Percentiles rank a stretch among this genome's conserved stretches.
These are phyloP conservation scores for Tauraco hartlaubi DNA, from an alignment of 2,797 vertebrate genomes.

Conservation along the genomic window DNA sequence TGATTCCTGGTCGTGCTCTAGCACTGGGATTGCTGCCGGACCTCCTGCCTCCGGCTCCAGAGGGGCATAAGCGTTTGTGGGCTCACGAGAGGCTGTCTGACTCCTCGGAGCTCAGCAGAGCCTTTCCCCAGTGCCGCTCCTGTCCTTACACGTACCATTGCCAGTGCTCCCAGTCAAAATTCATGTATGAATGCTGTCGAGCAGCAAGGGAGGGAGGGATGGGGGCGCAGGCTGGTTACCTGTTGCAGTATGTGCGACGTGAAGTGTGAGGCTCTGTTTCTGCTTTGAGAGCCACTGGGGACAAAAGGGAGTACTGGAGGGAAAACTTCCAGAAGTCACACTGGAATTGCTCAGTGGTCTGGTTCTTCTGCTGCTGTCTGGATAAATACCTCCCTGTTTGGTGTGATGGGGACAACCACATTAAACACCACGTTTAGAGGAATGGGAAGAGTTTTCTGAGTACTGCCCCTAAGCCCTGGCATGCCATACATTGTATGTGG, in stretches of 20 bases:
- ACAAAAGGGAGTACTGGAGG: not conserved
- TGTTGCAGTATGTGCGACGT: not conserved
- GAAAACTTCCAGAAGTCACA: not conserved
- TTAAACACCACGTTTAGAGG: not conserved
- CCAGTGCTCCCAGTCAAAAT: not conserved
- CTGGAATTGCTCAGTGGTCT: not conserved
- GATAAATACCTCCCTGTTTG: not conserved
- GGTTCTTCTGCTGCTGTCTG: not conserved
- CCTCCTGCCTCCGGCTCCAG: not conserved
- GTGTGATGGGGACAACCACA: not conserved
- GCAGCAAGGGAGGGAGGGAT: not conserved
- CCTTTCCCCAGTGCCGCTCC: rapidly evolving
- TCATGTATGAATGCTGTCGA: rapidly evolving
- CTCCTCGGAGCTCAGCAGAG: not conserved
- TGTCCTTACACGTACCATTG: rapidly evolving
- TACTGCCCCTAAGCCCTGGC: not conserved
- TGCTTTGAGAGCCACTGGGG: not conserved
- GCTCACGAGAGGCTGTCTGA: rapidly evolving
- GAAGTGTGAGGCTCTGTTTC: not conserved
- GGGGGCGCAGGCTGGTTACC: rapidly evolving
- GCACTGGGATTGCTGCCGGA: not conserved
- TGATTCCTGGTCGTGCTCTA: not conserved
- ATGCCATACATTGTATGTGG: not conserved
- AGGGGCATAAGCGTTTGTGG: not conserved
- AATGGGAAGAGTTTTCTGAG: not conserved